Conservation (phyloP, 2,113 vertebrate species). For the Semnornis frantzii region DNA sequence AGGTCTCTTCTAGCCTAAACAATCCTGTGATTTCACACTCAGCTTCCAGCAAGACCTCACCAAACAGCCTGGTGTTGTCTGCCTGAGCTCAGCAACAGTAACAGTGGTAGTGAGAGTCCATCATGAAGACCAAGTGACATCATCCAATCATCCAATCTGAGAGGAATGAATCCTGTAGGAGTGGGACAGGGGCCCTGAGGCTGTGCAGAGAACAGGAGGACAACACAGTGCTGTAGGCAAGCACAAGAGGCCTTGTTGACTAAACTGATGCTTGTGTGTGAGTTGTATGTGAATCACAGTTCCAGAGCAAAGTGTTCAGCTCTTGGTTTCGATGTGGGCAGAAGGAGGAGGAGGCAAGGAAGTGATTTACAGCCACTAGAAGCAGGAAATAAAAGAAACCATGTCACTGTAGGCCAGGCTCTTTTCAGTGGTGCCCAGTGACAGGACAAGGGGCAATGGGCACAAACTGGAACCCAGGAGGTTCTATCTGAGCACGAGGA, state of each 20-base stretch:
- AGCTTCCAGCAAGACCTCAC: background rate
- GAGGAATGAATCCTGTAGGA: background rate
- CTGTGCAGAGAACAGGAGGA: background rate
- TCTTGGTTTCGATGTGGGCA: background rate
- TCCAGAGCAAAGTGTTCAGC: background rate
- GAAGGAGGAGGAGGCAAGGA: background rate
- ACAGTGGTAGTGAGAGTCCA: background rate
- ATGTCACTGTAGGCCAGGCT: background rate
- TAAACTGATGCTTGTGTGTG: background rate
- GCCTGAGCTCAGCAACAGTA: fast-evolving
- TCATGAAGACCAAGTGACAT: background rate
- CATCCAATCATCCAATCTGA: background rate
- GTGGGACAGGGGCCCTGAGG: background rate
- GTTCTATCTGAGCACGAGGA: too few relatives aligned
- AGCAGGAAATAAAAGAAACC: background rate
- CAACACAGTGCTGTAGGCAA: background rate
- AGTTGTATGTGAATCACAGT: background rate
- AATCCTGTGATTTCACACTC: background rate
- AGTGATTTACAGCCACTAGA: background rate
- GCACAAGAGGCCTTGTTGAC: background rate
- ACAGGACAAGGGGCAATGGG: too few relatives aligned
- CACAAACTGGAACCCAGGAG: too few relatives aligned
- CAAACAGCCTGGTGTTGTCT: background rate
- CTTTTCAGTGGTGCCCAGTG: too few relatives aligned
- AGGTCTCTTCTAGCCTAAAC: background rate